Evolutionary conservation across 2,797 vertebrate species (phyloP).

Genomic region (Chiloscyllium punctatum): DNA sequence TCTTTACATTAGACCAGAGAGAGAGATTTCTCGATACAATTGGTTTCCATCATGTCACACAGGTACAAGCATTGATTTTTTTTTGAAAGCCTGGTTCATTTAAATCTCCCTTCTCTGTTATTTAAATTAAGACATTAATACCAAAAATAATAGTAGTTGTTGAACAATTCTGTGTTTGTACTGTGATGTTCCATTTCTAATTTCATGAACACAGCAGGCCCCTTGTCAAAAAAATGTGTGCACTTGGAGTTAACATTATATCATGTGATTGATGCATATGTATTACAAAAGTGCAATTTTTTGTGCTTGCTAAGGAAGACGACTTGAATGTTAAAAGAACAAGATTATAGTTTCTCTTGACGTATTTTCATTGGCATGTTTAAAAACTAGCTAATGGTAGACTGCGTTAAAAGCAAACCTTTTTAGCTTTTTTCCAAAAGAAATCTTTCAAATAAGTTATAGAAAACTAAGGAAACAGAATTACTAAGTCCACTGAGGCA

Average conservation of each 20-base stretch:
- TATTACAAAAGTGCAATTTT: neutral
- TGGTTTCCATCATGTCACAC: neutral
- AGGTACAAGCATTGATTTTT: neutral
- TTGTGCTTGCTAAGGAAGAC: neutral
- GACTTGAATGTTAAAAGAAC: neutral
- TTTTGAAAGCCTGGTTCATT: neutral
- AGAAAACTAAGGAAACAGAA: neutral
- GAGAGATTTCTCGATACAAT: neutral
- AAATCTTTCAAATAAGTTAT: neutral
- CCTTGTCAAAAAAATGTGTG: neutral
- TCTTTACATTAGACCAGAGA: neutral
- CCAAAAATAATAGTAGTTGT: neutral
- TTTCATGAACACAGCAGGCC: neutral
- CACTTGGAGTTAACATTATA: neutral
- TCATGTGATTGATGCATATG: neutral
- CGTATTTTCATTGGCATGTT: neutral
- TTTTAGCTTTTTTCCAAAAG: neutral
- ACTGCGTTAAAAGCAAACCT: neutral
- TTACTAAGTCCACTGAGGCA: neutral
- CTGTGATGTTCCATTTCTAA: neutral
- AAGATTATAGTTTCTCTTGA: neutral
- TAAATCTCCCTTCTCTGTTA: neutral
- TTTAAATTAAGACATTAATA: neutral
- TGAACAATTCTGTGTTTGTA: neutral
- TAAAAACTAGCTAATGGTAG: neutral